Conservation (phyloP, 2,113 vertebrate species). For the Siniperca chuatsi region DNA sequence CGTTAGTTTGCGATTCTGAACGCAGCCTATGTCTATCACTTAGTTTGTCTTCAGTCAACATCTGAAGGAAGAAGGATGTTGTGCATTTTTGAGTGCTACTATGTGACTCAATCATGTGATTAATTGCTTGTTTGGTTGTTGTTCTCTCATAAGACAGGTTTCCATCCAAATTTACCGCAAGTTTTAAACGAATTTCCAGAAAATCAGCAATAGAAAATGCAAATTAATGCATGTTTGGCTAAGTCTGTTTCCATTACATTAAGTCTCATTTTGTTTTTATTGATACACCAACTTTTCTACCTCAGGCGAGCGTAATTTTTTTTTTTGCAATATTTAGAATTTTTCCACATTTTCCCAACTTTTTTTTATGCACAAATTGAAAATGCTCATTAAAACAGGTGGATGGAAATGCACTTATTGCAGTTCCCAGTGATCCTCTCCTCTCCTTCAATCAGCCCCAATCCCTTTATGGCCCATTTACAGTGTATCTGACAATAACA, state of each 20-base stretch:
- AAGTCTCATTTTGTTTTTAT: not conserved
- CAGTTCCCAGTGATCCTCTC: conserved; percentile 1
- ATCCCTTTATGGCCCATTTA: conserved; percentile 4
- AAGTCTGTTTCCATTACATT: not conserved
- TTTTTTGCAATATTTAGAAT: not conserved
- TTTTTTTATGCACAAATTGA: not conserved
- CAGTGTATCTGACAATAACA: not conserved
- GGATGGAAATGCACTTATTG: not conserved
- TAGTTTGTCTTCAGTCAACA: not conserved
- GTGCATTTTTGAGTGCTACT: too few species aligned
- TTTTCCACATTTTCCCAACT: not conserved
- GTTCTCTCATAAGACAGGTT: too few species aligned
- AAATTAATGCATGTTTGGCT: not conserved
- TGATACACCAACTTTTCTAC: not conserved
- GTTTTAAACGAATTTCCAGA: too few species aligned
- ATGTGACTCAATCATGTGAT: too few species aligned
- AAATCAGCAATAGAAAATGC: too few species aligned
- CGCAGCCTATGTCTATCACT: not conserved
- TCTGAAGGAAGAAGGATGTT: conserved; percentile 5
- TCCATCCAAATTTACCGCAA: too few species aligned
- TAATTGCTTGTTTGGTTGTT: too few species aligned
- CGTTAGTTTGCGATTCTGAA: too few species aligned
- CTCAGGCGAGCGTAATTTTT: not conserved
- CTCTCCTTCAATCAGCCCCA: not conserved
- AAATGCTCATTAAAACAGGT: not conserved